Evolutionary conservation across 2,113 vertebrate species (phyloP).

Genomic region (Trachemys scripta): DNA sequence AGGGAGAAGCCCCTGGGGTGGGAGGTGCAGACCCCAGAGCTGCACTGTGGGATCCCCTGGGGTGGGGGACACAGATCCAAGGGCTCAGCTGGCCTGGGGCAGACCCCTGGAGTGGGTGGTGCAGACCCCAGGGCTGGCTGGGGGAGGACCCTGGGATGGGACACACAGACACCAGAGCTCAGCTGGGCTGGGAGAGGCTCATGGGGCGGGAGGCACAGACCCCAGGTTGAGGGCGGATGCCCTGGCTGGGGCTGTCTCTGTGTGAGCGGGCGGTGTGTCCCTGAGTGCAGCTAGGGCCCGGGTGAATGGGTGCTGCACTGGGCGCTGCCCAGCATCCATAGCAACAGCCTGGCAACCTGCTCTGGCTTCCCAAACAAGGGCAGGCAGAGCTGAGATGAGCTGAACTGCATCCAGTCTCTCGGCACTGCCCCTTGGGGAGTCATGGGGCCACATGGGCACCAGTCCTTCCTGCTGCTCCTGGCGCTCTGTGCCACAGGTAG

Average conservation of each 20-base stretch:
- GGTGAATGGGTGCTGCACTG: background rate
- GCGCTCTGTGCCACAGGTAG: constrained; percentile 24
- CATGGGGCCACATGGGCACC: constrained; percentile 12
- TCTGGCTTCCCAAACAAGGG: constrained; percentile 56
- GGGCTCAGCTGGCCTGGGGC: too few species aligned
- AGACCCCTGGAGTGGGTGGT: too few species aligned
- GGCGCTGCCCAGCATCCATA: constrained; percentile 39
- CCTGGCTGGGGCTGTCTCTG: too few species aligned
- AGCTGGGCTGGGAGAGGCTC: too few species aligned
- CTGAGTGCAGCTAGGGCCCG: background rate
- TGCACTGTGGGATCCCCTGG: background rate
- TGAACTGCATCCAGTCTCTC: background rate
- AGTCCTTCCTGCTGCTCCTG: constrained; percentile 26
- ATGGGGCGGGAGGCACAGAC: background rate
- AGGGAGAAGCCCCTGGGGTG: too few species aligned
- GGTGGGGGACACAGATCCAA: background rate
- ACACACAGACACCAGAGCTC: background rate
- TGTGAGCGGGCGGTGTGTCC: background rate
- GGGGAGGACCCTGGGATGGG: too few species aligned
- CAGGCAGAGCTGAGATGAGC: background rate
- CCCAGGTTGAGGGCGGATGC: background rate
- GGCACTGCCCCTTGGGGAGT: background rate
- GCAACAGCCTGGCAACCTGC: constrained; percentile 28
- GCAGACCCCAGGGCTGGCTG: background rate
- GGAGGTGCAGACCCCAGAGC: too few species aligned